phyloP scores from a whole-genome alignment of 2,888 invertebrate genomes.

The Euphydryas editha region DNA sequence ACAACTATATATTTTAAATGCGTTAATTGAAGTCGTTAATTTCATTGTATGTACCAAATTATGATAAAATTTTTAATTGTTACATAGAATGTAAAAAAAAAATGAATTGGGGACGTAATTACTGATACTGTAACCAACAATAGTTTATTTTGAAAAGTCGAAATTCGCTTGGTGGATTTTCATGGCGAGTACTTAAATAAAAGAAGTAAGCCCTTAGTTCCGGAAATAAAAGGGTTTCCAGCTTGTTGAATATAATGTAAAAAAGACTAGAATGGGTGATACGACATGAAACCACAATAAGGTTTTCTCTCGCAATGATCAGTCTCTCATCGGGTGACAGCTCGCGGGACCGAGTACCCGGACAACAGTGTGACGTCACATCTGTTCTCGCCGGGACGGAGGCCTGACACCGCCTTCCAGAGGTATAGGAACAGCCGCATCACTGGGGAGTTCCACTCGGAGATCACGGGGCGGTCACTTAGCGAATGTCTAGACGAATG shows the following conservation, averaged over 20 bases:
- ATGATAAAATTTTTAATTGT: too few species aligned
- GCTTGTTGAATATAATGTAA: too few species aligned
- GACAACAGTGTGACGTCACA: slow-evolving; percentile 94
- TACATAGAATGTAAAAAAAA: too few species aligned
- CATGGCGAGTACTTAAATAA: too few species aligned
- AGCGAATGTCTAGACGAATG: slow-evolving; percentile 96
- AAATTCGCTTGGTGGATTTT: too few species aligned
- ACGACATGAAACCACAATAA: slow-evolving; percentile 42
- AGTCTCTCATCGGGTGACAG: slow-evolving; percentile 86
- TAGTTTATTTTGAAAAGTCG: too few species aligned
- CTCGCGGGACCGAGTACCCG: slow-evolving; percentile 94
- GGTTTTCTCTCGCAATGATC: slow-evolving; percentile 58
- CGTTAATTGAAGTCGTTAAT: too few species aligned
- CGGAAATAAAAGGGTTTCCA: too few species aligned
- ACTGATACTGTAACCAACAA: too few species aligned
- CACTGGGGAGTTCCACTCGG: slow-evolving; percentile 94
- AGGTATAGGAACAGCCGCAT: slow-evolving; percentile 93
- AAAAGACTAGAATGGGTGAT: slow-evolving; percentile 5
- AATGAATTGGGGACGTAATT: too few species aligned
- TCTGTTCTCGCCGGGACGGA: slow-evolving; percentile 90
- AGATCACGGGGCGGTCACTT: slow-evolving; percentile 93
- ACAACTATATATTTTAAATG: too few species aligned
- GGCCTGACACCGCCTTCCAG: slow-evolving; percentile 95
- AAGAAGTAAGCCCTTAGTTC: not conserved
- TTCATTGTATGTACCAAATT: too few species aligned